Evolutionary conservation across 2,888 invertebrate species (phyloP).

Genomic region (Dicranocentrus wangi): DNA sequence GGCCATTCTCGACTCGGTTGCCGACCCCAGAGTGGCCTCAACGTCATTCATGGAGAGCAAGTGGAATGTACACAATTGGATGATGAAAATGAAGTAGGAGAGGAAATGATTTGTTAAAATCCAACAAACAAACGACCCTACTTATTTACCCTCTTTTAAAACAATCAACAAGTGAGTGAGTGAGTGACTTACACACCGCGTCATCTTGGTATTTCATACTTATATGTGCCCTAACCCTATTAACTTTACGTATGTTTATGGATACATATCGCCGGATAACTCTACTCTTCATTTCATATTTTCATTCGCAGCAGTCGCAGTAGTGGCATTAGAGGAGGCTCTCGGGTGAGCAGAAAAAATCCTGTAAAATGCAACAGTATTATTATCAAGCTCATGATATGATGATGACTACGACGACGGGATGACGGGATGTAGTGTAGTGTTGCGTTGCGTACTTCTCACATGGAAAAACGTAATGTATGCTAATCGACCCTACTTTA

Average conservation of each 20-base stretch:
- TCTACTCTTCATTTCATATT: too few relatives aligned
- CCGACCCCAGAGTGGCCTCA: constrained; percentile 9
- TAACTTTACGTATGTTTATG: background rate
- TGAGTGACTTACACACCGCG: background rate
- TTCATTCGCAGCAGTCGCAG: too few relatives aligned
- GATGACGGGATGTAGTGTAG: too few relatives aligned
- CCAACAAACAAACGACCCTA: too few relatives aligned
- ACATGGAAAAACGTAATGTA: background rate
- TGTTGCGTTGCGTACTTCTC: too few relatives aligned
- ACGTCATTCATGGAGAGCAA: background rate
- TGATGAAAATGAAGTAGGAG: constrained; percentile 40
- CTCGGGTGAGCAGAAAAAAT: too few relatives aligned
- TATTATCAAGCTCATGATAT: too few relatives aligned
- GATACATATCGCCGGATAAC: too few relatives aligned
- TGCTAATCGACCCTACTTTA: constrained; percentile 16
- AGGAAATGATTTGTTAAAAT: constrained; percentile 61
- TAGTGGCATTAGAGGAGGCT: too few relatives aligned
- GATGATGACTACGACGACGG: too few relatives aligned
- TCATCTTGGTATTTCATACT: background rate
- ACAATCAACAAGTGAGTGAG: constrained; percentile 20
- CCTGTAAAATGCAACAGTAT: too few relatives aligned
- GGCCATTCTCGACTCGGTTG: background rate
- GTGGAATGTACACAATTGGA: constrained; percentile 29
- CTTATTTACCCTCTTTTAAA: constrained; percentile 3
- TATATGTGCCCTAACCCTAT: background rate